Evolutionary conservation across 2,113 vertebrate species (phyloP), one percentile per base, ranked within the genome.

Genomic region (Alexandromys fortis): DNA sequence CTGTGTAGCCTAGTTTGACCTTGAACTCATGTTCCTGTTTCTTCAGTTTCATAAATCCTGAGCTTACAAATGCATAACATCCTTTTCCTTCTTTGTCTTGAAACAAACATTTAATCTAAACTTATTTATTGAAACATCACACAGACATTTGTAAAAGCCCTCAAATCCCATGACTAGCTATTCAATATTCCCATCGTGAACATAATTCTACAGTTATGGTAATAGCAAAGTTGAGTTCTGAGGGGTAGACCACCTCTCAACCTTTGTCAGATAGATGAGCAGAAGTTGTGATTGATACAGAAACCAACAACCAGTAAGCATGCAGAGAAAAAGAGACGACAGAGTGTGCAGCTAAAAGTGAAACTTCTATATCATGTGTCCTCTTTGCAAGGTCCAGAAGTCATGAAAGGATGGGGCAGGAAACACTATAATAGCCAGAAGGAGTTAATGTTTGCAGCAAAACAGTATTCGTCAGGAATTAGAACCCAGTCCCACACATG

Each of bases 31-130:
- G 47, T 68, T 52, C 47, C 55, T 63, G 0, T 11, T 45, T 63
- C 61, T 38, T 45, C 1, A n/a, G 35, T 14, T 26, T 87, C 8
- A 45, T 85, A 30, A 85, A 30, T 30, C 8, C 26, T 45, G 13
- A 28, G 3, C 28, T 85, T 65, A 42, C 7, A 68, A 30, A 68
- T n/a, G 19, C 7, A 35, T 24, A 1, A 2, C 12, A 35, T 70
- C 1, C 7, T 49, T 24, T n/a, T 52, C 6, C 30, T 52, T 33
- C 38, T 82, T 96, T 76, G 76, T 86, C 76, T 96, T 92, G 70
- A 89, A 95, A 86, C 73, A 24, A 81, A 75, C 47, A 49, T 73
- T 61, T 70, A 86, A 78, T 58, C 7, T 52, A 70, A 92, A 90
- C 4, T 17, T 76, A 78, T 24, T 75, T 70, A 78, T 68, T 81